These are phyloP conservation scores for Acinonyx jubatus DNA, from an alignment of 2,113 vertebrate species.

Conservation along the genomic window DNA sequence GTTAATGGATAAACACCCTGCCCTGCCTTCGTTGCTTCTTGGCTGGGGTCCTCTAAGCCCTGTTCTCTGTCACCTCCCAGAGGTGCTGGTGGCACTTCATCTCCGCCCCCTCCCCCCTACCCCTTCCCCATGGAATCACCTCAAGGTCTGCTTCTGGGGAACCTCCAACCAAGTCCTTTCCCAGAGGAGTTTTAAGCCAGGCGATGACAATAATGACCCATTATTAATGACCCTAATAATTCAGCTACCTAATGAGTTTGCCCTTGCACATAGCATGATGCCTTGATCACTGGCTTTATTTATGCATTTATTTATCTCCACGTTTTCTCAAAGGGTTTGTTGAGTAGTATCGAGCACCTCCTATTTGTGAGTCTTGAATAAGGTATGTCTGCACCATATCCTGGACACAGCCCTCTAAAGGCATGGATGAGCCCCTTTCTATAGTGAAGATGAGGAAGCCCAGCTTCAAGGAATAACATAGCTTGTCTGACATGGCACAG, in stretches of 20 bases:
- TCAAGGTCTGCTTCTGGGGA: background rate
- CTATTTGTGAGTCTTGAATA: background rate
- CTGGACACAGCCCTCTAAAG: background rate
- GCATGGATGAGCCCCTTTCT: background rate
- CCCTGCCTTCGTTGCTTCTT: background rate
- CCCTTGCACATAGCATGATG: background rate
- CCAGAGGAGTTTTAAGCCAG: background rate
- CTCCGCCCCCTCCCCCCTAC: rapidly evolving
- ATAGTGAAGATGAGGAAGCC: background rate
- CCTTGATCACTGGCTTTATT: background rate
- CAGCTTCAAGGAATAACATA: background rate
- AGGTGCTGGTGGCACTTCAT: background rate
- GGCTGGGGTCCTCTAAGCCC: rapidly evolving
- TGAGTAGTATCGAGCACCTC: background rate
- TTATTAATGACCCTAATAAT: background rate
- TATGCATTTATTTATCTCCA: background rate
- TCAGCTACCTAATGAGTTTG: background rate
- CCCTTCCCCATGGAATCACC: background rate
- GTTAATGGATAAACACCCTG: background rate
- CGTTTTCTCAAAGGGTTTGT: background rate
- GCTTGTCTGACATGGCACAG: background rate
- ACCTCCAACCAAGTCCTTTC: background rate
- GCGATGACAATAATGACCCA: background rate
- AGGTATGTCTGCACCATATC: background rate
- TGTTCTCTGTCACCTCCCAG: background rate